Conservation (phyloP, 1,140 invertebrate genomes). For the Penaeus japonicus region DNA sequence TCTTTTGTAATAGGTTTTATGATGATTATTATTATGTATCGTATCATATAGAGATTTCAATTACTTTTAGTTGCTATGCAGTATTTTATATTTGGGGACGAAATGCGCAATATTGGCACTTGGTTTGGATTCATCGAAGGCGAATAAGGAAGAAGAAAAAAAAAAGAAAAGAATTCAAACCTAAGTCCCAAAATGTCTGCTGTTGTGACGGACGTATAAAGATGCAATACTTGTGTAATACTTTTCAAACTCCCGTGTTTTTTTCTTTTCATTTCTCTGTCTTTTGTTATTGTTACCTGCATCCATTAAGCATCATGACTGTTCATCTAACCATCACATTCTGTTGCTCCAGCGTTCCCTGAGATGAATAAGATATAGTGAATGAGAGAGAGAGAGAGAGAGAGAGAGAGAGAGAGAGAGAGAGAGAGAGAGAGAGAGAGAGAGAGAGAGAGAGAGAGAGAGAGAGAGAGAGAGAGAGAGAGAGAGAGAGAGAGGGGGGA, state of each 20-base stretch:
- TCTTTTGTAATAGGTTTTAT: too few relatives aligned
- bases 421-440: not conserved
- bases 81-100: not conserved
- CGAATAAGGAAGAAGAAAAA: not conserved
- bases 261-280: not conserved
- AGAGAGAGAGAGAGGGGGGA: not conserved
- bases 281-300: conserved; percentile 48
- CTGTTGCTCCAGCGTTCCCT: conserved; percentile 17
- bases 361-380: not conserved
- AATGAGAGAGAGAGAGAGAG: not conserved
- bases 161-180: too few relatives aligned
- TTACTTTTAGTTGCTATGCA: conserved; percentile 4
- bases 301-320: conserved; percentile 39
- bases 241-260: not conserved
- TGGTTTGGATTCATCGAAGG: not conserved
- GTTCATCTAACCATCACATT: conserved; percentile 40
- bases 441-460: not conserved
- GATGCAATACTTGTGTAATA: conserved; percentile 11
- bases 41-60: not conserved
- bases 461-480: not conserved
- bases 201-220: too few relatives aligned
- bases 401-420: not conserved
- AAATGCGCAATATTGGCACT: conserved; percentile 38
- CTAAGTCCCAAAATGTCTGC: too few relatives aligned
- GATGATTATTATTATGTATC: not conserved